These are phyloP conservation scores for Pangasius krempfi DNA, from an alignment of 2,797 vertebrate species.

Conservation along the genomic window DNA sequence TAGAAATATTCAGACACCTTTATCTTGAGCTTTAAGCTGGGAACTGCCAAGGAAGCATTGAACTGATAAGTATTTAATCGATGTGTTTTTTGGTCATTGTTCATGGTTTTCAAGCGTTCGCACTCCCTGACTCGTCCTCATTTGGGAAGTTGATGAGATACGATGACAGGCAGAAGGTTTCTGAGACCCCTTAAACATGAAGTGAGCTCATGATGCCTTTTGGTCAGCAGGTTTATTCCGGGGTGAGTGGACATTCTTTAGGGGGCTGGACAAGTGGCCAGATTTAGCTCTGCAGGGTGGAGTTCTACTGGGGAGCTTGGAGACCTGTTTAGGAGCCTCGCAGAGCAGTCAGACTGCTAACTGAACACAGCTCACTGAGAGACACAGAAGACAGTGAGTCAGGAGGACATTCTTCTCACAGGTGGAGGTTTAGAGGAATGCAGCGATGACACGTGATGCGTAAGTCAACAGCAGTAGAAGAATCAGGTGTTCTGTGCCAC, in stretches of 20 bases:
- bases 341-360: constrained; percentile 21
- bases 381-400: constrained; percentile 26
- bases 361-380: constrained; percentile 30
- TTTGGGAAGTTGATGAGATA: constrained; percentile 34
- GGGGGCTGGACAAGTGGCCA: constrained; percentile 46
- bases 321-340: constrained; percentile 18
- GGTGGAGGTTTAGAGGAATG: constrained; percentile 48
- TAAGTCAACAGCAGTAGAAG: constrained; percentile 51
- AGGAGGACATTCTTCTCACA: constrained; percentile 31
- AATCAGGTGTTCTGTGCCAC: neutral
- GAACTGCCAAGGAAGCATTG: neutral
- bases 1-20: neutral
- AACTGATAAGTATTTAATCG: neutral
- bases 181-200: constrained; percentile 26
- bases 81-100: neutral
- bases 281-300: constrained; percentile 60
- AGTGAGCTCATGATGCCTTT: constrained; percentile 58
- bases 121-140: constrained; percentile 32
- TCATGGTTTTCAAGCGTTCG: neutral
- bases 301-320: constrained; percentile 36
- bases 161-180: neutral
- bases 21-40: neutral
- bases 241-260: constrained; percentile 58
- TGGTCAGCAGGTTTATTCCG: constrained; percentile 67
- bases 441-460: constrained; percentile 59